Percentiles rank a stretch among this genome's conserved stretches.
These are phyloP conservation scores for Leptodactylus fallax DNA, from an alignment of 2,797 vertebrate genomes.

Conservation along the genomic window DNA sequence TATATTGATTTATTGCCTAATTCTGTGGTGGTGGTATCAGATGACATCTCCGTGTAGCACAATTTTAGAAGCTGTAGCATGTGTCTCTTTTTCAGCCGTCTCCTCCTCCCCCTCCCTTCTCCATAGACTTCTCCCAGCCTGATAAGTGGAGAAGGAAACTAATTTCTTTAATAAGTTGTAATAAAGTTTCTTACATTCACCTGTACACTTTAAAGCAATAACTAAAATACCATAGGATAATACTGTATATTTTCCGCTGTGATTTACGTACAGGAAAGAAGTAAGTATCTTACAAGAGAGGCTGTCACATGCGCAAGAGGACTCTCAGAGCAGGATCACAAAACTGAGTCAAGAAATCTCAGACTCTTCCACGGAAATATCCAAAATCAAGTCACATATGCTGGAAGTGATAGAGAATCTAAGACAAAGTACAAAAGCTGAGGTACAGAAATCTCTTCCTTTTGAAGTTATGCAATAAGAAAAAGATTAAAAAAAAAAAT, in stretches of 20 bases:
- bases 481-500: too few relatives aligned
- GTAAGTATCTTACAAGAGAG: constrained; percentile 72
- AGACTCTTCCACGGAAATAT: constrained; percentile 76
- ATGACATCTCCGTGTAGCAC: too few relatives aligned
- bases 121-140: too few relatives aligned
- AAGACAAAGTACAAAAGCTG: constrained; percentile 69
- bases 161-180: too few relatives aligned
- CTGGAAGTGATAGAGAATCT: constrained; percentile 77
- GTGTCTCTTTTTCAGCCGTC: too few relatives aligned
- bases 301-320: constrained; percentile 72
- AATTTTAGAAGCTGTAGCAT: too few relatives aligned
- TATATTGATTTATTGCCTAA: too few relatives aligned
- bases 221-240: not conserved
- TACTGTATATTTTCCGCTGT: not conserved
- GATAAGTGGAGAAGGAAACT: too few relatives aligned
- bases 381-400: constrained; percentile 77
- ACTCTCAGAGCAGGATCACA: constrained; percentile 69
- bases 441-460: constrained; percentile 73
- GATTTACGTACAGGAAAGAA: constrained; percentile 23
- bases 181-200: too few relatives aligned
- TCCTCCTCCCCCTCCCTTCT: too few relatives aligned
- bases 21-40: too few relatives aligned
- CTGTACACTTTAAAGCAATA: not conserved
- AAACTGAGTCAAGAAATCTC: constrained; percentile 77
- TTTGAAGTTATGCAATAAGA: not conserved